Evolutionary conservation across 2,888 invertebrate species (phyloP), one percentile per base, ranked within the genome.

Genomic region (Eupithecia abbreviata): DNA sequence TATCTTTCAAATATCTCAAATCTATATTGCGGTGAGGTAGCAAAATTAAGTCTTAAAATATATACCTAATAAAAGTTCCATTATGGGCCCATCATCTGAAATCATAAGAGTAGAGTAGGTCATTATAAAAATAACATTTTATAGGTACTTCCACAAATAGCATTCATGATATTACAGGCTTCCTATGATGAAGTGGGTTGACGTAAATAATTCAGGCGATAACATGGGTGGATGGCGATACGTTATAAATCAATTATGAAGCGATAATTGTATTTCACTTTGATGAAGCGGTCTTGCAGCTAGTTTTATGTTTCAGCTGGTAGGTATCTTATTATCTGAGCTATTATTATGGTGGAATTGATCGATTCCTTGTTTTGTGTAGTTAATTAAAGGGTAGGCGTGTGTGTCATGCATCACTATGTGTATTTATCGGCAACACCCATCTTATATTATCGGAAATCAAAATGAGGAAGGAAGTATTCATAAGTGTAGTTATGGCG

Each of bases 111-210:
- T 55, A 55, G 55, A 55, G 55, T 55, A 58, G 55, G 18, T 58
- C 55, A 18, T 58, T n/a, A 7, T 55, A 7, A 18, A 58, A 58
- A 58, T 58, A 58, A 58, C 15, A 18, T 58, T 18, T 58, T 58
- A 9, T 58, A 4, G 7, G 2, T n/a, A 55, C n/a, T 55, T 55
- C 4, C 51, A 55, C 7, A n/a, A 55, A 66, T 66, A 66, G 43
- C 66, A 2, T 42, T 41, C 18, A 13, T 74, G 67, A 72, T 51
- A 65, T 77, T 72, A 78, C 78, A 72, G 74, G 75, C 72, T 71
- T 74, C 67, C 47, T 70, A 47, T 76, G 76, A 80, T 71, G 71
- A 75, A 79, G 77, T 74, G 74, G 76, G 62, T 15, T 9, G 67
- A 67, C 67, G n/a, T 67, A 5, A 43, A 43, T 67, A 43, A 67